Evolutionary conservation across 2,797 vertebrate genomes (phyloP), one percentile per base, ranked within the genome.

Genomic region (Lagodon rhomboides): DNA sequence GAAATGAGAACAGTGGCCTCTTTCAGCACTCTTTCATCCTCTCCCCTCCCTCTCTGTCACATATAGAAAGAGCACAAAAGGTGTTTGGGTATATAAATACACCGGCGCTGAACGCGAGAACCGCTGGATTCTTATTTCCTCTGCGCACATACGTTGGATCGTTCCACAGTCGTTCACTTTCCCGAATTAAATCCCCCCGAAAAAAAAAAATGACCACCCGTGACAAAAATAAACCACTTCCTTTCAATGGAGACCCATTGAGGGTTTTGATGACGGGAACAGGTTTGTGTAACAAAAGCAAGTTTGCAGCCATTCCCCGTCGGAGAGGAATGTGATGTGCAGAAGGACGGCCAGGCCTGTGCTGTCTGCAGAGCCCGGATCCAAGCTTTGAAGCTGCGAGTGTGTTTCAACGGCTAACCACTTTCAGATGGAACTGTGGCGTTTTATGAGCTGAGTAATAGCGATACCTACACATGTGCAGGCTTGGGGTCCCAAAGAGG

Each of bases 371-470:
- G 90, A 92, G 56, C 62, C 73, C 44, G 41, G 77, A 83, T 87
- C 88, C 82, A 73, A 27, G 91, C 95, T 96, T 96, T 96, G 96
- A 96, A 96, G 96, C 93, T 64, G 77, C 92, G 77, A 68, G 91
- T 91, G 89, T 91, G 92, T 94, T 95, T 95, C 94, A 90, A 93
- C 87, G 84, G 92, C 94, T 96, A 95, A 97, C 92, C 92, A 93
- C 93, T 96, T 95, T 97, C 95, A 96, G 96, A 96, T 96, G 96
- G 94, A 93, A 91, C 94, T 78, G 88, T 76, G 93, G 86, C 79
- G 87, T 92, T 96, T 95, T 95, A 95, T 87, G 93, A 95, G 93
- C 93, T 93, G 93, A 94, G 93, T 94, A 90, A 90, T 87, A 94
- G 93, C 90, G 85, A 93, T 94, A 94, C 94, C 94, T 95, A 94